These are phyloP conservation scores for Brachionus manjavacas DNA, from an alignment of 1,140 invertebrate species.

Conservation along the genomic window DNA sequence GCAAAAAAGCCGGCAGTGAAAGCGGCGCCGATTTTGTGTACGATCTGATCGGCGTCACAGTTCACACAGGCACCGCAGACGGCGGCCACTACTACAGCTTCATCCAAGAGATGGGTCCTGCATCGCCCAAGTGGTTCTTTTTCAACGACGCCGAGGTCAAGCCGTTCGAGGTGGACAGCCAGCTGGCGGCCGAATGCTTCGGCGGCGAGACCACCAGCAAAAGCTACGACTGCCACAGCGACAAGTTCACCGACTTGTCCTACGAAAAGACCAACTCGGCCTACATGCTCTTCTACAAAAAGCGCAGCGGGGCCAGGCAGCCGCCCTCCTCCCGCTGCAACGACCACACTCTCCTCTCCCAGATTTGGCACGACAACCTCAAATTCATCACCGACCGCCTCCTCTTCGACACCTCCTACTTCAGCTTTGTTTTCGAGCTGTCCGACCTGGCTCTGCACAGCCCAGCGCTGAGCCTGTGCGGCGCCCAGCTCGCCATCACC, in stretches of 20 bases:
- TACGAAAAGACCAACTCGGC: constrained; percentile 95
- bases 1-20: constrained; percentile 52
- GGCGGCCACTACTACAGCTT: constrained; percentile 95
- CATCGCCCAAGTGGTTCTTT: constrained; percentile 62
- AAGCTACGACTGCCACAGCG: constrained; percentile 87
- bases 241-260: constrained; percentile 93
- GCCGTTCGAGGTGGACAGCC: constrained; percentile 80
- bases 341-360: neutral
- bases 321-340: neutral
- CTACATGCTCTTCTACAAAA: constrained; percentile 93
- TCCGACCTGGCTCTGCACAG: neutral
- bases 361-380: constrained; percentile 25
- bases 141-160: constrained; percentile 96
- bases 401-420: neutral
- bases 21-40: constrained; percentile 65
- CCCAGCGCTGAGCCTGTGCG: neutral
- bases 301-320: neutral
- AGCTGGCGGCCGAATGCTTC: constrained; percentile 88
- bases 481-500: neutral
- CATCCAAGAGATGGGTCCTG: constrained; percentile 67
- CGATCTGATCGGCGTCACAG: constrained; percentile 87
- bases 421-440: constrained; percentile 26
- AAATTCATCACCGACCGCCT: neutral
- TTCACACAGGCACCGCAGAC: constrained; percentile 90
- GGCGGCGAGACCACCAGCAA: constrained; percentile 93